Conservation (phyloP, 2,888 invertebrate species). For the Xestia ashworthii region DNA sequence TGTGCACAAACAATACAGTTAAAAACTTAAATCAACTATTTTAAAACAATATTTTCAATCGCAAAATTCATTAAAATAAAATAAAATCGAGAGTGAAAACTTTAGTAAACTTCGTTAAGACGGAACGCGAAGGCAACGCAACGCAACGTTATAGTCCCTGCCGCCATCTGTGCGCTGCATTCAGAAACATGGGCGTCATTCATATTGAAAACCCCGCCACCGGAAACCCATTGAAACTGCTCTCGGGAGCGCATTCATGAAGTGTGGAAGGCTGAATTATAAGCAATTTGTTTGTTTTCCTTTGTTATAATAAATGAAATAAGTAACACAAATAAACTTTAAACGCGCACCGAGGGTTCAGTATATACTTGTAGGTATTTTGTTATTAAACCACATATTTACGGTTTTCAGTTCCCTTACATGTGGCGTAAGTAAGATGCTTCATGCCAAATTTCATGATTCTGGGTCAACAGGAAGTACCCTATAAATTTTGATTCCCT, state of each 20-base stretch:
- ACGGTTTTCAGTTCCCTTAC: too few relatives aligned
- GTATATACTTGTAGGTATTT: too few relatives aligned
- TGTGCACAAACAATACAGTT: too few relatives aligned
- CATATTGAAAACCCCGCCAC: background rate
- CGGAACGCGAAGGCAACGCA: background rate
- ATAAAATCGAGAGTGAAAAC: background rate
- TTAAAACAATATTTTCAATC: background rate
- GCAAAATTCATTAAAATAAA: background rate
- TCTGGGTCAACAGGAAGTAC: too few relatives aligned
- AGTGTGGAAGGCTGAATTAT: background rate
- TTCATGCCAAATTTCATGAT: too few relatives aligned
- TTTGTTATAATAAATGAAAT: background rate
- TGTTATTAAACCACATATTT: too few relatives aligned
- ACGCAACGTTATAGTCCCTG: background rate
- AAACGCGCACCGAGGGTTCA: too few relatives aligned
- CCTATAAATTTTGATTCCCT: too few relatives aligned
- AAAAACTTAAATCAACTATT: too few relatives aligned
- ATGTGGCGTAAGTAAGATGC: too few relatives aligned
- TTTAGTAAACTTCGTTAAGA: slow-evolving; percentile 1
- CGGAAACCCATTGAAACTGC: slow-evolving; percentile 6
- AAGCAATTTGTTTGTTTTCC: background rate
- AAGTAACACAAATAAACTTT: background rate
- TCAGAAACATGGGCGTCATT: slow-evolving; percentile 9
- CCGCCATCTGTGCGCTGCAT: slow-evolving; percentile 35
- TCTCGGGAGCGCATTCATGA: slow-evolving; percentile 7